A percentile compares a stretch with the other conserved stretches of the same genome.
Evolutionary conservation across 1,140 invertebrate species (phyloP).

Genomic region (Drosophila bifasciata): DNA sequence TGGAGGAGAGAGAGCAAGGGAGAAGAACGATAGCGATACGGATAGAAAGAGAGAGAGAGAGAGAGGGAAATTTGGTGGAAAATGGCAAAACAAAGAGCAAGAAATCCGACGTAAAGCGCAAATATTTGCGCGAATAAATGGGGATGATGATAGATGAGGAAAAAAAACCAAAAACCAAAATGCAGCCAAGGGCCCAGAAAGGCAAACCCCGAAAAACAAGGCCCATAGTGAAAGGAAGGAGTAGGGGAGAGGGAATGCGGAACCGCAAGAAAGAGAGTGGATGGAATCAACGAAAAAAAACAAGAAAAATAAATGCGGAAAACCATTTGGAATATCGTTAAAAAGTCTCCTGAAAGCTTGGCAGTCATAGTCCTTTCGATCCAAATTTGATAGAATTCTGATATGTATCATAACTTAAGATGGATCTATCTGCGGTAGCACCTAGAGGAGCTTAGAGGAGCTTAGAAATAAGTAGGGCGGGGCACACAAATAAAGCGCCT

Average conservation of each 20-base stretch:
- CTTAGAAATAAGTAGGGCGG: slow-evolving; percentile 42
- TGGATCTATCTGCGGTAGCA: slow-evolving; percentile 19
- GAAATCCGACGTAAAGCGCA: slow-evolving; percentile 72
- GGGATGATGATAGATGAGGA: slow-evolving; percentile 76
- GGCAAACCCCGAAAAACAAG: slow-evolving; percentile 1
- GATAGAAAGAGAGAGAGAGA: slow-evolving; percentile 1
- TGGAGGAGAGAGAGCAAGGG: not conserved
- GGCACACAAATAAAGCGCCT: slow-evolving; percentile 30
- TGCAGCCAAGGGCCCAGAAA: slow-evolving; percentile 7
- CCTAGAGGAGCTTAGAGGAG: too few relatives aligned
- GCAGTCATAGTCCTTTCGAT: too few relatives aligned
- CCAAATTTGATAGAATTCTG: not conserved
- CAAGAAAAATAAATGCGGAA: not conserved
- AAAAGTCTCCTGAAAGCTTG: not conserved
- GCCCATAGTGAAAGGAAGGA: not conserved
- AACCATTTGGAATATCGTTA: not conserved
- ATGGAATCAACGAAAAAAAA: slow-evolving; percentile 31
- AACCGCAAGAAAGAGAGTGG: slow-evolving; percentile 18
- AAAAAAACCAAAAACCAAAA: slow-evolving; percentile 50
- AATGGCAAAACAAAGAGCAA: slow-evolving; percentile 31
- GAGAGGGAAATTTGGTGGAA: slow-evolving; percentile 4
- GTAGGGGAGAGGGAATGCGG: slow-evolving; percentile 4
- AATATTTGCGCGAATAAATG: slow-evolving; percentile 81
- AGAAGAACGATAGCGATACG: not conserved
- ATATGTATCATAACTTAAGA: too few relatives aligned